Conservation (phyloP, 2,888 invertebrate genomes). For the Seira sanloemensis region DNA sequence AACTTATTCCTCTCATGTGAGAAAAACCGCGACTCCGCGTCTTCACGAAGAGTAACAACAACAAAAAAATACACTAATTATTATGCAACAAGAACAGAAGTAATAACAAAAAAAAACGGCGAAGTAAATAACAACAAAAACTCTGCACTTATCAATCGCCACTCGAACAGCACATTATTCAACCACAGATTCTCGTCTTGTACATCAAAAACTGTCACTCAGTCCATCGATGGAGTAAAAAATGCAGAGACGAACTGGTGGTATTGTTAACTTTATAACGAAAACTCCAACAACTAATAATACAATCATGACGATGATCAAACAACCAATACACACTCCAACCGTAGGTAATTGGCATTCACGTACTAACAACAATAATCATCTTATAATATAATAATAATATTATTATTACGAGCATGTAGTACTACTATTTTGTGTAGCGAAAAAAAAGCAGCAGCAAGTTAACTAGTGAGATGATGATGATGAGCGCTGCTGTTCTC, state of each 20-base stretch:
- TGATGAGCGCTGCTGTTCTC: conserved; percentile 16
- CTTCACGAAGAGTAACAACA: too few relatives aligned
- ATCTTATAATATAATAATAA: conserved; percentile 25
- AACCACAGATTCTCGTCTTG: too few relatives aligned
- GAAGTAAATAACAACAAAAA: too few relatives aligned
- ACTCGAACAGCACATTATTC: too few relatives aligned
- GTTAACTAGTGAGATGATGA: conserved; percentile 6
- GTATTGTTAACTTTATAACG: neutral
- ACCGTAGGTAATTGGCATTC: conserved; percentile 44
- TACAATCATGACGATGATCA: conserved; percentile 5
- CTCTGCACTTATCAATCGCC: too few relatives aligned
- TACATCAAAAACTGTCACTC: conserved; percentile 10
- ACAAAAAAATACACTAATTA: neutral
- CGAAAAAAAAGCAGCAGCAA: conserved; percentile 15
- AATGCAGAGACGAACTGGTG: conserved; percentile 6
- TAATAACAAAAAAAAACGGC: neutral
- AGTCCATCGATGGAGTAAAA: conserved; percentile 3
- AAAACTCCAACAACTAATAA: conserved; percentile 3
- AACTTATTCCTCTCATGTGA: too few relatives aligned
- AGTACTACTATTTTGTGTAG: conserved; percentile 13
- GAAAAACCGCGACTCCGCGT: too few relatives aligned
- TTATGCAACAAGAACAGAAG: neutral
- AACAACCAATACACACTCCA: conserved; percentile 22
- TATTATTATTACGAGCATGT: conserved; percentile 26
- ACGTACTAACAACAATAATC: conserved; percentile 16